Evolutionary conservation across 2,113 vertebrate species (phyloP), one percentile per base, ranked within the genome.

Genomic region (Mastomys natalensis): DNA sequence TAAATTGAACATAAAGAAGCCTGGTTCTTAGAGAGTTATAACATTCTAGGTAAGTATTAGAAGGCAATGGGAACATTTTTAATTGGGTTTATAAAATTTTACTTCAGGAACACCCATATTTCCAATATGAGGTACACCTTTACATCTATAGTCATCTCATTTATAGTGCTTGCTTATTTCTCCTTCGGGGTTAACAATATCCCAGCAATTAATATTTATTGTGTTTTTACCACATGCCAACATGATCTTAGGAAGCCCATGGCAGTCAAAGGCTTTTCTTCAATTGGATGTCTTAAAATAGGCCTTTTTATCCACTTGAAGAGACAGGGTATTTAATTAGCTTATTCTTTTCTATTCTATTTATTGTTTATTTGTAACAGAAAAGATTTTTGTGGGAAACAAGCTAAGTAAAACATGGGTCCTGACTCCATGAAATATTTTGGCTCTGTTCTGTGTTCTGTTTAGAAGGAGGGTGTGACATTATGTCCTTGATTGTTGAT

Each of bases 1-100:
- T 96, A 97, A 97, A 97, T 81, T 90, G 95, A 48, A 90, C 90
- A 64, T 90, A 95, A 89, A 96, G 93, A 96, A 96, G 96, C 85
- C 82, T 87, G 89, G 96, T 93, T 96, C 92, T 97, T 95, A 97
- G 95, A 91, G 94, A 95, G 85, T 84, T 97, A 74, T 95, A 91
- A 66, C 45, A 76, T 96, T 92, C 55, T 80, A 91, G 95, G 66
- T 95, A 96, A 92, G 60, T 95, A 95, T 90, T 95, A 90, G 95
- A 92, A 96, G 92, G 86, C 48, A 74, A 94, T 53, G 77, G 93
- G 90, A 78, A 97, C 90, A 73, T 97, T 97, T 96, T 96, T 94
- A 97, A 96, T 97, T 96, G 82, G 85, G 70, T 93, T 97, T 97
- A 95, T 97, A 95, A 95, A 97, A 92, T 62, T 96, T 95, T 97